Evolutionary conservation across 2,888 invertebrate genomes (phyloP), one percentile per base, ranked within the genome.

Genomic region (Heliconius ismenius): DNA sequence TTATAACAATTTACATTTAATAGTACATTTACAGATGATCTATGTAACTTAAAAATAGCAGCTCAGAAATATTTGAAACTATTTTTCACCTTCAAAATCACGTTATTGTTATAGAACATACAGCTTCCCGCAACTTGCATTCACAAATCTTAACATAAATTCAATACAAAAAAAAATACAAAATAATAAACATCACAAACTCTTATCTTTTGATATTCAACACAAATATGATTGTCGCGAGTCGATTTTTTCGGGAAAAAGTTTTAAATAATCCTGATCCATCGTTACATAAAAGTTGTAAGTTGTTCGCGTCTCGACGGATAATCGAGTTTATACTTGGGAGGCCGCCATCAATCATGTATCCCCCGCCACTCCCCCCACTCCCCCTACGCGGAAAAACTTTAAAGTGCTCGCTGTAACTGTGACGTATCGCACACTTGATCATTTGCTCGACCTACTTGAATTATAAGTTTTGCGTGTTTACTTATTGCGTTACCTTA

Each of bases 291-390:
- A 93, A 93, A 94, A 94, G 90, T 93, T 93, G 93, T 91, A 91
- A 93, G 93, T 93, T 93, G 93, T 93, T 93, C 93, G 90, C 92
- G 93, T 92, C 93, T 92, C 92, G 87, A 87, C 91, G 93, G 93
- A 94, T 94, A 94, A 94, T 94, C 93, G 93, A 94, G 93, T 94
- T 94, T 94, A 92, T 93, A 92, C 93, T 94, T 93, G 92, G 89
- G 90, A 90, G 90, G 87, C 90, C 89, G 89, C 92, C 93, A 94
- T 94, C 93, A 93, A 94, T 94, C 93, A 94, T 94, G 92, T 93
- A 94, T 92, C 90, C 87, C 85, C 87, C 89, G 88, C 88, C 88
- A 86, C 83, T 0, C 28, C 28, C 32, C 32, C 32, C 32, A 32
- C 32, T 32, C 32, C 32, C 32, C 32, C 32, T 32, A 89, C 90